Conservation (phyloP, 2,797 vertebrate genomes). For the Artibeus lituratus region DNA sequence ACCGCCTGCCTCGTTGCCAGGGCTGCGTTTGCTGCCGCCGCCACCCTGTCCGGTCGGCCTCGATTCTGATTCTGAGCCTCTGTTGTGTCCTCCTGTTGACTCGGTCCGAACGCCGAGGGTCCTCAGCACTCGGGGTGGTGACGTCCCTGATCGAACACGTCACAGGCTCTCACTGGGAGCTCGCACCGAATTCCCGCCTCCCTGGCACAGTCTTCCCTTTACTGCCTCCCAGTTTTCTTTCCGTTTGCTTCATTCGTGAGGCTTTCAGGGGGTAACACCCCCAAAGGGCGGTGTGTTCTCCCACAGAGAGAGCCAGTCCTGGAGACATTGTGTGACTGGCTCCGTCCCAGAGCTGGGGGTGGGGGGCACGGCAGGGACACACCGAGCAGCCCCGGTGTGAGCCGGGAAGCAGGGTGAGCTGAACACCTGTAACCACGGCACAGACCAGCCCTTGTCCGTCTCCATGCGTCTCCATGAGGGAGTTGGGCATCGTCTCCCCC, state of each 20-base stretch:
- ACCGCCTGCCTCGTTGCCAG: background rate
- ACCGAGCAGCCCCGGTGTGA: too few species aligned
- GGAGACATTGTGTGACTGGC: too few species aligned
- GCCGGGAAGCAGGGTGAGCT: too few species aligned
- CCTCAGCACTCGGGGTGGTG: too few species aligned
- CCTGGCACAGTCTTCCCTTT: background rate
- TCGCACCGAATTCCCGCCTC: accelerated
- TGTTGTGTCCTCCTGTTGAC: background rate
- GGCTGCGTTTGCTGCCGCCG: too few species aligned
- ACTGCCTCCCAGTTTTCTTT: accelerated
- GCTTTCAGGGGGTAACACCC: background rate
- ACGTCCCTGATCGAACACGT: accelerated
- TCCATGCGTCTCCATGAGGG: background rate
- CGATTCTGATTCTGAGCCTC: background rate
- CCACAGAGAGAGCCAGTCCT: background rate
- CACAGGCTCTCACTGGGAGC: background rate
- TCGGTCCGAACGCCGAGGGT: background rate
- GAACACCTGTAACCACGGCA: too few species aligned
- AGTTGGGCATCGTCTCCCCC: background rate
- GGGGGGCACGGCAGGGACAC: too few species aligned
- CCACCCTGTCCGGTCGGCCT: background rate
- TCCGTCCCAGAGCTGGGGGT: too few species aligned
- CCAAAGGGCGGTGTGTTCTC: background rate
- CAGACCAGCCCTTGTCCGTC: too few species aligned
- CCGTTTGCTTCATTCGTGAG: background rate